phyloP scores from a whole-genome alignment of 2,888 invertebrate species.

The Lepidocyrtinus sp. region DNA sequence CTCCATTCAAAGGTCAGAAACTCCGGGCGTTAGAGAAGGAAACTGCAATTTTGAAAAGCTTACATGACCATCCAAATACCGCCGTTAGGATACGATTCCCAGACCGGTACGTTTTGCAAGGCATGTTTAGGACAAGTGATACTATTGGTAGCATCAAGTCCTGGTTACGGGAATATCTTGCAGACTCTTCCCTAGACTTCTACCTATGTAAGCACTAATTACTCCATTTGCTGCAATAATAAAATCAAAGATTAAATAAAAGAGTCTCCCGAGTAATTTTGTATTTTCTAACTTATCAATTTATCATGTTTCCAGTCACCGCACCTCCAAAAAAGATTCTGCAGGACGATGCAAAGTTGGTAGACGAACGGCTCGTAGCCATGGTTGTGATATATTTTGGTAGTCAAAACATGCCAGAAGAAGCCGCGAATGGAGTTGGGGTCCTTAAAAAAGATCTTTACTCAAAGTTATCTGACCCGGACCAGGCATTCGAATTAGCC shows the following conservation, averaged over 20 bases:
- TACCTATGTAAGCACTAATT: constrained; percentile 86
- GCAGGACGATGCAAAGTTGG: constrained; percentile 77
- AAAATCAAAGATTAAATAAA: background rate
- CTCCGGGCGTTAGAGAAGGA: constrained; percentile 77
- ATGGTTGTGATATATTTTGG: constrained; percentile 84
- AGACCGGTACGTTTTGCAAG: constrained; percentile 88
- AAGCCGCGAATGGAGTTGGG: too few relatives aligned
- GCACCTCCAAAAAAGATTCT: constrained; percentile 86
- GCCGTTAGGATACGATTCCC: constrained; percentile 91
- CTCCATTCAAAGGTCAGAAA: constrained; percentile 81
- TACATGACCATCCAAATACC: constrained; percentile 72
- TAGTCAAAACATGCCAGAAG: constrained; percentile 65
- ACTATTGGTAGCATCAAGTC: constrained; percentile 80
- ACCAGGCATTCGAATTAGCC: constrained; percentile 48
- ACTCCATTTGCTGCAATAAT: too few relatives aligned
- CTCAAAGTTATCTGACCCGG: constrained; percentile 54
- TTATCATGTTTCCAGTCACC: constrained; percentile 77
- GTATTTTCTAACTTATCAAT: background rate
- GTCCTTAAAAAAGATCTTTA: constrained; percentile 44
- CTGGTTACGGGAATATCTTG: constrained; percentile 83
- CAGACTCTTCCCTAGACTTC: constrained; percentile 79
- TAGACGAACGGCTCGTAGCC: constrained; percentile 84
- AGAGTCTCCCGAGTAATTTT: background rate
- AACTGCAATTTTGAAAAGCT: constrained; percentile 47
- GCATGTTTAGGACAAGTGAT: constrained; percentile 85